Conservation (phyloP, 2,113 vertebrate genomes). For the Notiomystis cincta region DNA sequence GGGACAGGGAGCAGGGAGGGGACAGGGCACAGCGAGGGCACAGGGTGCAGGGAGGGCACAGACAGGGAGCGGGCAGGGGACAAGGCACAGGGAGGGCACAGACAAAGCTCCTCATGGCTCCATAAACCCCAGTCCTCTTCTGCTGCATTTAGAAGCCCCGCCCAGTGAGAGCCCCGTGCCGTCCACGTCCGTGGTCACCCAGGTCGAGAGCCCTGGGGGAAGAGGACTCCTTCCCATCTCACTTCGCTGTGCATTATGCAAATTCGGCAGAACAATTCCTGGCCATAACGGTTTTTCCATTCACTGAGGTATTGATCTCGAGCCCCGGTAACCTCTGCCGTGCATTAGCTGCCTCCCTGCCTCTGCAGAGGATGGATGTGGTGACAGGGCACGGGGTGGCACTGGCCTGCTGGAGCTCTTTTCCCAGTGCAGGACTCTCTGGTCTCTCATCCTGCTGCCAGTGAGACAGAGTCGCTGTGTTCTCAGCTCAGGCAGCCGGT, state of each 20-base stretch:
- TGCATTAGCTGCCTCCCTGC: neutral
- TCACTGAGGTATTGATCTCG: neutral
- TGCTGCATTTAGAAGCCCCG: neutral
- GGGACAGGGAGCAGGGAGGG: neutral
- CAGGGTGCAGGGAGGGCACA: no score
- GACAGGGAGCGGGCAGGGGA: rapidly evolving
- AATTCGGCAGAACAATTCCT: neutral
- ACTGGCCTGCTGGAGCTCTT: neutral
- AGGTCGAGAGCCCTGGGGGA: rapidly evolving
- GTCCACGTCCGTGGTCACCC: rapidly evolving
- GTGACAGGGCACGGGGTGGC: rapidly evolving
- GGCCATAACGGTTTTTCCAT: neutral
- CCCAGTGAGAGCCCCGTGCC: neutral
- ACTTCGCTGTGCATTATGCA: neutral
- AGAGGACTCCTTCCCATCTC: neutral
- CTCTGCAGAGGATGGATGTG: neutral
- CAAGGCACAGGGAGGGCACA: neutral
- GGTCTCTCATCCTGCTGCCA: neutral
- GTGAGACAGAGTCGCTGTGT: neutral
- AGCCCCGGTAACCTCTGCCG: rapidly evolving
- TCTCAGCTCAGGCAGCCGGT: rapidly evolving
- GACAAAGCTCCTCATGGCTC: neutral
- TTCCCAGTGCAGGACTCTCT: neutral
- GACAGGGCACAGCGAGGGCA: no score
- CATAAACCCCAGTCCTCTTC: rapidly evolving